These are phyloP conservation scores for Mystacornis crossleyi DNA, from an alignment of 2,113 vertebrate genomes.

Conservation along the genomic window DNA sequence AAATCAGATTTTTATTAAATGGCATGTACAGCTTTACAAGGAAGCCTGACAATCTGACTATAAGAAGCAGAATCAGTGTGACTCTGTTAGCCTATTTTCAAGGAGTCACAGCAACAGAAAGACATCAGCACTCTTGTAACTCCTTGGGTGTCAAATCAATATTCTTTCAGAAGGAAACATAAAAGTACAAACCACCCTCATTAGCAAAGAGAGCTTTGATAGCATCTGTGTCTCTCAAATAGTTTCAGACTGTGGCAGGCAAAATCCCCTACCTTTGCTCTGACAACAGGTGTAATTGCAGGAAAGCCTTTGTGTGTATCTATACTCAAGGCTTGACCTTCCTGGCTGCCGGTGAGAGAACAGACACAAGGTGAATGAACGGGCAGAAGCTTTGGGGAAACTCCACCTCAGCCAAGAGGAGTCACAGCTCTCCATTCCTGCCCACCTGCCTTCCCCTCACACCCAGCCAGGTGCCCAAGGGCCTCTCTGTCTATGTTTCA, in stretches of 20 bases:
- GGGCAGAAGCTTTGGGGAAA: neutral
- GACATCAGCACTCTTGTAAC: accelerated
- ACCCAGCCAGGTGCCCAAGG: too few relatives aligned
- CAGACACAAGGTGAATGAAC: neutral
- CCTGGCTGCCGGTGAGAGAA: neutral
- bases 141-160: neutral
- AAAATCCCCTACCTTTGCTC: neutral
- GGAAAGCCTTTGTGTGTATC: neutral
- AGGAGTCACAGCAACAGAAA: neutral
- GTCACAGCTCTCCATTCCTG: neutral
- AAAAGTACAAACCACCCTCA: neutral
- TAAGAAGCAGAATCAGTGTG: neutral
- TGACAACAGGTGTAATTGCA: neutral
- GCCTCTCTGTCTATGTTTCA: neutral
- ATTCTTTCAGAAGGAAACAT: neutral
- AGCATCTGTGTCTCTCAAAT: neutral
- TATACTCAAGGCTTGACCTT: neutral
- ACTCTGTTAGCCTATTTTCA: neutral
- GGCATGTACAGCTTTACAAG: neutral
- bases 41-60: neutral
- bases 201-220: neutral
- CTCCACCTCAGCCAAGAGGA: neutral
- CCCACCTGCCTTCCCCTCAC: neutral
- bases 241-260: neutral
- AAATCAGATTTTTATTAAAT: neutral